These are phyloP conservation scores for Lottia scabra DNA, from an alignment of 2,888 invertebrate genomes.

Conservation along the genomic window DNA sequence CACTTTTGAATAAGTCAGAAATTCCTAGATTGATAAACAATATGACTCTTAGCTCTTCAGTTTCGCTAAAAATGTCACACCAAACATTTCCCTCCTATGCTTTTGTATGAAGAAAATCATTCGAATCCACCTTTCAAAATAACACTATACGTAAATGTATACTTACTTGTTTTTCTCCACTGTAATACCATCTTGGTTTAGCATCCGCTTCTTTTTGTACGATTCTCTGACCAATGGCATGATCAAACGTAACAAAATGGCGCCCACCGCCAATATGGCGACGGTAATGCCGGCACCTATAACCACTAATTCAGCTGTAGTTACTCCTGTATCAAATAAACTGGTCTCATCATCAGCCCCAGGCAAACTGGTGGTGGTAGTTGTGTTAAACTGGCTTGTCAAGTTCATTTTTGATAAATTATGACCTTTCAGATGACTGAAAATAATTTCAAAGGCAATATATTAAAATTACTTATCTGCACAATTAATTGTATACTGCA, in stretches of 20 bases:
- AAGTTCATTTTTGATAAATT: no score
- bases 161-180: background rate
- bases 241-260: background rate
- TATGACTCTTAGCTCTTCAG: no score
- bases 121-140: no score
- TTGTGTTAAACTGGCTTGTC: background rate
- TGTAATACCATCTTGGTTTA: background rate
- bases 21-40: no score
- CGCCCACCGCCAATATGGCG: background rate
- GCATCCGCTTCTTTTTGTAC: background rate
- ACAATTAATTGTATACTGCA: no score
- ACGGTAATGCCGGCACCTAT: background rate
- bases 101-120: no score
- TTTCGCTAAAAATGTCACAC: no score
- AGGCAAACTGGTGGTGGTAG: background rate
- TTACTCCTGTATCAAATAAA: background rate
- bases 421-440: no score
- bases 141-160: background rate
- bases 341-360: background rate
- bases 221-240: constrained; percentile 1
- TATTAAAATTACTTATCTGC: no score
- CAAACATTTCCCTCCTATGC: no score
- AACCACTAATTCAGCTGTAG: background rate
- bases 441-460: no score
- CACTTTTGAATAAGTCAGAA: no score